Base-by-base conservation (phyloP, 2,888 invertebrate species). In the Fragum whitleyi region DNA sequence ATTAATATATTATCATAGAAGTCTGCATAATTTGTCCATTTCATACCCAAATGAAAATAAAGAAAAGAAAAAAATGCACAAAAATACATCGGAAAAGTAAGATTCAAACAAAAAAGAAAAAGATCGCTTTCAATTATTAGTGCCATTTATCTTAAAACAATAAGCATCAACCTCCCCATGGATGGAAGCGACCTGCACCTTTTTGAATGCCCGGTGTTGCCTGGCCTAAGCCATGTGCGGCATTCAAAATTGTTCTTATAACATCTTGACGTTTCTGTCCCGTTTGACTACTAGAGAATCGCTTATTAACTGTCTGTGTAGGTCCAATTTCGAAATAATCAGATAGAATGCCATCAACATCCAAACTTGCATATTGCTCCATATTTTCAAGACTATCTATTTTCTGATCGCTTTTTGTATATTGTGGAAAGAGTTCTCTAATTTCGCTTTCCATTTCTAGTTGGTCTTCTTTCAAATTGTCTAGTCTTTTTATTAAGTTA, bases 141-240 rank as follows among this genome's bases (percentile, higher is more conserved):
- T n/a, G n/a, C n/a, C n/a, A n/a, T n/a, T n/a, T n/a, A n/a, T n/a
- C n/a, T n/a, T n/a, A n/a, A n/a, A n/a, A n/a, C n/a, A n/a, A n/a
- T n/a, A n/a, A 51, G 2, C 51, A 14, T 57, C 28, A 57, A 23
- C 57, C 57, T 11, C 57, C 57, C 57, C 57, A 57, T 26, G 57
- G 26, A 23, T 57, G 57, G 14, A 57, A 57, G 2, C 57, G 57
- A 7, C 26, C n/a, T 5, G 9, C 5, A 2, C 57, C 28, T 57
- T 23, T 57, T 11, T 26, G 26, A 26, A 6, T 57, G 2, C 28
- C 57, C 6, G 57, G 23, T 57, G 57, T 57, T 14, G 28, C 28
- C 14, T 26, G 57, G 14, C 57, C 57, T 2, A 57, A n/a, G 5
- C 57, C 28, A 14, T 57, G 57, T 1, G 57, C 57, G 14, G 57